These are phyloP conservation scores for Aspidiotus destructor DNA, from an alignment of 2,888 invertebrate genomes.

Conservation along the genomic window DNA sequence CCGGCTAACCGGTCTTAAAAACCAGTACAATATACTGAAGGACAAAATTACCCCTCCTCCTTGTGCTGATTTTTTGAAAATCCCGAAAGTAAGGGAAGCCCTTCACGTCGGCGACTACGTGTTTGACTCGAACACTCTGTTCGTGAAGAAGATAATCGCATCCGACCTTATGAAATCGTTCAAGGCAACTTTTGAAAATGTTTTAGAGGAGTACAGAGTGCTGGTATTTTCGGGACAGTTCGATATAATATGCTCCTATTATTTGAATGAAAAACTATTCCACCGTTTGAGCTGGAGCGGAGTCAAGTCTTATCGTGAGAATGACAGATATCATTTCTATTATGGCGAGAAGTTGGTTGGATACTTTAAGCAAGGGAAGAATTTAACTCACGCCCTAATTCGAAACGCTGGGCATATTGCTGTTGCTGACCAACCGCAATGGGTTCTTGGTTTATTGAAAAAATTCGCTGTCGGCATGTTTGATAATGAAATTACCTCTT, in stretches of 20 bases:
- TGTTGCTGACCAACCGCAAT: constrained; percentile 65
- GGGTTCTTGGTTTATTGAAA: constrained; percentile 62
- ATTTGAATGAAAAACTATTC: constrained; percentile 38
- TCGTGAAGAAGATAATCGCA: constrained; percentile 59
- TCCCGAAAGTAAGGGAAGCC: constrained; percentile 23
- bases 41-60: not conserved
- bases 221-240: constrained; percentile 82
- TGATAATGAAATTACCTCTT: not conserved
- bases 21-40: constrained; percentile 35
- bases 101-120: constrained; percentile 36
- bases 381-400: constrained; percentile 61
- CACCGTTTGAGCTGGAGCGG: constrained; percentile 56
- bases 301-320: constrained; percentile 54
- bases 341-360: constrained; percentile 60
- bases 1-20: constrained; percentile 34
- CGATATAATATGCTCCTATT: constrained; percentile 83
- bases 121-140: constrained; percentile 19
- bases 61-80: constrained; percentile 12
- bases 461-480: constrained; percentile 47
- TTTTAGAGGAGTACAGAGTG: constrained; percentile 55
- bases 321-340: constrained; percentile 57
- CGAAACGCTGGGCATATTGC: constrained; percentile 74
- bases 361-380: constrained; percentile 60
- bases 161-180: constrained; percentile 73
- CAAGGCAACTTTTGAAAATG: constrained; percentile 58